Conservation (phyloP, 2,113 vertebrate genomes). For the Cervus canadensis region DNA sequence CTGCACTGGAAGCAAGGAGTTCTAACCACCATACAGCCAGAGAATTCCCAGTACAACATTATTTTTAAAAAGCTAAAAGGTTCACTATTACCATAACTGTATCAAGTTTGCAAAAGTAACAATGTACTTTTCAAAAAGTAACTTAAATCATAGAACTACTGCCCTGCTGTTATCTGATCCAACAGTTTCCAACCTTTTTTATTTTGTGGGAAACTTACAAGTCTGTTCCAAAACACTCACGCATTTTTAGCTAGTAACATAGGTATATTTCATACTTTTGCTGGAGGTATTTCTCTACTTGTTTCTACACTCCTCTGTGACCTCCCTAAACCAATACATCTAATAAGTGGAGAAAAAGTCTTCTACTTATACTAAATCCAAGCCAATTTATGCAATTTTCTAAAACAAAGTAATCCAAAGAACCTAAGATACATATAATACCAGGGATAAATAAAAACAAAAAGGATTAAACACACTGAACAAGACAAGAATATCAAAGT, state of each 20-base stretch:
- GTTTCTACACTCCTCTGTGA: conserved; percentile 6
- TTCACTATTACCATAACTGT: neutral
- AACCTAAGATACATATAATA: neutral
- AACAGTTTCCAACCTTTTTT: neutral
- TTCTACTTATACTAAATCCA: conserved; percentile 14
- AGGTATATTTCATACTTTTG: neutral
- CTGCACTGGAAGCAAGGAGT: neutral
- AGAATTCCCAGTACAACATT: neutral
- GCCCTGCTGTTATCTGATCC: neutral
- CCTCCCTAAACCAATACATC: neutral
- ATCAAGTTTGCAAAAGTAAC: conserved; percentile 5
- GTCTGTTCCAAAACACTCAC: conserved; percentile 1
- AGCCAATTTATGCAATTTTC: neutral
- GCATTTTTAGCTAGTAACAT: neutral
- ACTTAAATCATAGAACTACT: neutral
- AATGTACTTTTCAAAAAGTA: neutral
- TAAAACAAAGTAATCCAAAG: neutral
- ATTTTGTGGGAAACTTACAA: neutral
- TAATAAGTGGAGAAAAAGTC: neutral
- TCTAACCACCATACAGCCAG: neutral
- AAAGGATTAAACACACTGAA: conserved; percentile 36
- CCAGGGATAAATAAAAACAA: neutral
- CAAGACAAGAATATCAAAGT: neutral
- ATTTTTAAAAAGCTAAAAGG: neutral
- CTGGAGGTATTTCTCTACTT: neutral